Percentiles rank a stretch among this genome's conserved stretches.
These are phyloP conservation scores for Ladona fulva DNA, from an alignment of 1,140 invertebrate genomes.

Conservation along the genomic window DNA sequence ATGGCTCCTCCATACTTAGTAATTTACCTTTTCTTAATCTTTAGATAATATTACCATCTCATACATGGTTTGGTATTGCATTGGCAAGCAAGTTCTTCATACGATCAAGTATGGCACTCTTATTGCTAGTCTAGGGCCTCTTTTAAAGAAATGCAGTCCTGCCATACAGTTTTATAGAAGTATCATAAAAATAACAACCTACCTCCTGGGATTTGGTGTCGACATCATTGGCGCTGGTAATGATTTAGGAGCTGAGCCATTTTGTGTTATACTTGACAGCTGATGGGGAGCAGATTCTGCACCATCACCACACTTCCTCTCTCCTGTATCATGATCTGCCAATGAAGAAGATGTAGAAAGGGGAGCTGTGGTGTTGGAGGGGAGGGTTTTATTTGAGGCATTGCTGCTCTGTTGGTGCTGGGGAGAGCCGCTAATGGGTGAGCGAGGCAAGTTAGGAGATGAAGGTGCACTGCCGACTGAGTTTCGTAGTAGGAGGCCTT, in stretches of 20 bases:
- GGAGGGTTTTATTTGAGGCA: neutral
- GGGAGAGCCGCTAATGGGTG: neutral
- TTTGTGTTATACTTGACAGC: neutral
- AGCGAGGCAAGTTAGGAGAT: conserved; percentile 47
- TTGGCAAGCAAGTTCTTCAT: too few species aligned
- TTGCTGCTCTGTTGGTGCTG: neutral
- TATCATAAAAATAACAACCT: neutral
- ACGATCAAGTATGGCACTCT: too few species aligned
- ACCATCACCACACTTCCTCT: neutral
- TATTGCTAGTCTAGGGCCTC: too few species aligned
- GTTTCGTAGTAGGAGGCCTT: conserved; percentile 29
- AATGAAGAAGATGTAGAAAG: neutral
- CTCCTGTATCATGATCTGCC: neutral
- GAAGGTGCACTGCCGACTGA: conserved; percentile 55
- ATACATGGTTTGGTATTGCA: too few species aligned
- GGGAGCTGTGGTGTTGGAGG: neutral
- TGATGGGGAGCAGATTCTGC: neutral
- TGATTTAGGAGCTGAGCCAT: neutral
- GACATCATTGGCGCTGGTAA: neutral
- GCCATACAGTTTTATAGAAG: too few species aligned
- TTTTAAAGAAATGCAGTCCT: too few species aligned
- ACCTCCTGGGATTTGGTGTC: neutral
- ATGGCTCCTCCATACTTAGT: too few species aligned
- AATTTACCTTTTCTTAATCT: too few species aligned
- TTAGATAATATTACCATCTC: too few species aligned